Conservation (phyloP, 1,140 invertebrate genomes). For the Sipha flava region DNA sequence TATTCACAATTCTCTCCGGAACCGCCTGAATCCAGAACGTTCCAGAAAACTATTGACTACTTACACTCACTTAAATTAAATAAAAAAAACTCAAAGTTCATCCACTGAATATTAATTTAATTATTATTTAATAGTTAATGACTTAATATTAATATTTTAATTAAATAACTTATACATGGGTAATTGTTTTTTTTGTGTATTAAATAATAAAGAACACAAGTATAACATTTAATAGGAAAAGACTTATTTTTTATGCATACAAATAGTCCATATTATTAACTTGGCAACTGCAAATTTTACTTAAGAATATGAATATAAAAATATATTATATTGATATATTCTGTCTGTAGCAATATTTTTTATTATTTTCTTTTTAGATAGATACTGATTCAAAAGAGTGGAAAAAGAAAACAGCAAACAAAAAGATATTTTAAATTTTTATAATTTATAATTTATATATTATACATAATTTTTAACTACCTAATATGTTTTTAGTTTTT, state of each 20-base stretch:
- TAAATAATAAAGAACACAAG: neutral
- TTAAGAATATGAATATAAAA: neutral
- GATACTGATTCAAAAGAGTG: too few species aligned
- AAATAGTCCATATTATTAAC: too few species aligned
- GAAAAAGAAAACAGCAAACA: neutral
- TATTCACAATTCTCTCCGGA: neutral
- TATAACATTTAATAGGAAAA: neutral
- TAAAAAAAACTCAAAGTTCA: too few species aligned
- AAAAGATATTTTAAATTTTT: neutral
- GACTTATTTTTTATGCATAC: too few species aligned
- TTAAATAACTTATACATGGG: neutral
- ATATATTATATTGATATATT: neutral
- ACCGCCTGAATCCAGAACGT: too few species aligned
- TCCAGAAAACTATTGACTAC: too few species aligned
- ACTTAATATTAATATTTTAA: neutral
- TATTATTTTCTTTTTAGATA: neutral
- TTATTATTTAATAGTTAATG: neutral
- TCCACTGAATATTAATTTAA: too few species aligned
- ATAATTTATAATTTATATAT: neutral
- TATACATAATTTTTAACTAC: neutral
- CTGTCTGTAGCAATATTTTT: neutral
- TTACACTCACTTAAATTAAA: too few species aligned
- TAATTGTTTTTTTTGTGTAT: neutral
- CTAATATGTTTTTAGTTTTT: neutral
- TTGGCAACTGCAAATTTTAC: too few species aligned